These are phyloP conservation scores for Listrodromus nycthemerus DNA, from an alignment of 2,888 invertebrate species.

Conservation along the genomic window DNA sequence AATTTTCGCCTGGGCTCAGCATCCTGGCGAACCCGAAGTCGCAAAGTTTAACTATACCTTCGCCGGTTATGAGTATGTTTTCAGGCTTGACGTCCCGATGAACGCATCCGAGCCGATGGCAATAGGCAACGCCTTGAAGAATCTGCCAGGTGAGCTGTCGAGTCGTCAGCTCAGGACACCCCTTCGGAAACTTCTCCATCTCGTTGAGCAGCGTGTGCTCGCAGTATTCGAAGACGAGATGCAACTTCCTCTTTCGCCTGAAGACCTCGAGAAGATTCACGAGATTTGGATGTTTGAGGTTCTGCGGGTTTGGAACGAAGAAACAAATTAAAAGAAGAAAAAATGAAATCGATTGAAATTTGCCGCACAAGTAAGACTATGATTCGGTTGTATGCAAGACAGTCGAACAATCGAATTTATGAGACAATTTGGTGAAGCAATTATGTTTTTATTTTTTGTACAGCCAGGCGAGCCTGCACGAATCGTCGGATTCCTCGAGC, in stretches of 20 bases:
- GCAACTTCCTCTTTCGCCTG: constrained; percentile 96
- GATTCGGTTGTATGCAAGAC: neutral
- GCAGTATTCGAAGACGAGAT: constrained; percentile 99
- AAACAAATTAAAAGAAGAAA: constrained; percentile 50
- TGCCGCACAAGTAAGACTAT: neutral
- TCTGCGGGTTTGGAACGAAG: constrained; percentile 86
- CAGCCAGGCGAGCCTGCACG: neutral
- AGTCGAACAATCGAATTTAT: neutral
- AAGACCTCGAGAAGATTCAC: constrained; percentile 99
- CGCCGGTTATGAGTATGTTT: constrained; percentile 97
- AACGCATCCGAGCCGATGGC: constrained; percentile 98
- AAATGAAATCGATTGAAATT: neutral
- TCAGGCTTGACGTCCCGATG: constrained; percentile 99
- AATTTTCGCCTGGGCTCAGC: constrained; percentile 98
- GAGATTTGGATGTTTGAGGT: constrained; percentile 98
- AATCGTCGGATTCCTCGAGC: neutral
- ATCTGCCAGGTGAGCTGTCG: constrained; percentile 98
- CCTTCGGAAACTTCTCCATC: constrained; percentile 96
- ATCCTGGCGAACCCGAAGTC: constrained; percentile 99
- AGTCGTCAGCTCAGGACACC: constrained; percentile 95
- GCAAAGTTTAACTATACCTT: constrained; percentile 97
- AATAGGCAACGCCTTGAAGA: constrained; percentile 97
- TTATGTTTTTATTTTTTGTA: constrained; percentile 7
- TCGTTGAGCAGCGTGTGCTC: constrained; percentile 98
- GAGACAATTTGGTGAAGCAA: neutral